phyloP scores from a whole-genome alignment of 1,140 invertebrate species.

The Gonioctena quinquepunctata region DNA sequence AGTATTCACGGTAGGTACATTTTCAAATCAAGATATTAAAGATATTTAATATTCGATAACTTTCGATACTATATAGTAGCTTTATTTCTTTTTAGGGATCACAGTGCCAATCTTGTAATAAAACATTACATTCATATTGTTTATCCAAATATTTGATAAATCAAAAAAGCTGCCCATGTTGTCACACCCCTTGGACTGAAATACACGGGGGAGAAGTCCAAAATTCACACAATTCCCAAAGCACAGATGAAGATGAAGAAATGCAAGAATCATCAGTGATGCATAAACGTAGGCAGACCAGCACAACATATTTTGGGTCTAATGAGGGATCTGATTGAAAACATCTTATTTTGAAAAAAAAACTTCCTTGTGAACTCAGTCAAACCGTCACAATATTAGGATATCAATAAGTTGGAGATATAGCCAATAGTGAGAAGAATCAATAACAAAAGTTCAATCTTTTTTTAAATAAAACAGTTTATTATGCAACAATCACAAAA shows the following conservation, averaged over 20 bases:
- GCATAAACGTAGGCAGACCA: not conserved
- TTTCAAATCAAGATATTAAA: not conserved
- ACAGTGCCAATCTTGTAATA: constrained; percentile 30
- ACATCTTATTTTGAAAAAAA: too few species aligned
- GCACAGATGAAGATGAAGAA: not conserved
- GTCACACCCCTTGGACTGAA: constrained; percentile 30
- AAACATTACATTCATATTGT: constrained; percentile 34
- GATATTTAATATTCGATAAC: not conserved
- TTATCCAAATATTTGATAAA: constrained; percentile 36
- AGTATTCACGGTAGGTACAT: constrained; percentile 36
- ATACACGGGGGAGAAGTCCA: not conserved
- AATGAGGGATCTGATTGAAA: too few species aligned
- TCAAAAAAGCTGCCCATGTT: constrained; percentile 34
- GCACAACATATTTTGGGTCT: too few species aligned
- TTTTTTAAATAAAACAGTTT: too few species aligned
- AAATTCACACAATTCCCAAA: not conserved
- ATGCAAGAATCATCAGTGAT: not conserved
- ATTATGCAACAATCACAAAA: too few species aligned
- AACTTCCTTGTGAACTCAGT: too few species aligned
- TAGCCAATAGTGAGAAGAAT: too few species aligned
- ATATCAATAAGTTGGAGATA: too few species aligned
- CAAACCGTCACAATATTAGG: too few species aligned
- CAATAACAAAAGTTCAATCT: too few species aligned
- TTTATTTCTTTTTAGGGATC: constrained; percentile 32
- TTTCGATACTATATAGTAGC: not conserved